Conservation (phyloP, 2,113 vertebrate genomes). For the Platysternon megacephalum region DNA sequence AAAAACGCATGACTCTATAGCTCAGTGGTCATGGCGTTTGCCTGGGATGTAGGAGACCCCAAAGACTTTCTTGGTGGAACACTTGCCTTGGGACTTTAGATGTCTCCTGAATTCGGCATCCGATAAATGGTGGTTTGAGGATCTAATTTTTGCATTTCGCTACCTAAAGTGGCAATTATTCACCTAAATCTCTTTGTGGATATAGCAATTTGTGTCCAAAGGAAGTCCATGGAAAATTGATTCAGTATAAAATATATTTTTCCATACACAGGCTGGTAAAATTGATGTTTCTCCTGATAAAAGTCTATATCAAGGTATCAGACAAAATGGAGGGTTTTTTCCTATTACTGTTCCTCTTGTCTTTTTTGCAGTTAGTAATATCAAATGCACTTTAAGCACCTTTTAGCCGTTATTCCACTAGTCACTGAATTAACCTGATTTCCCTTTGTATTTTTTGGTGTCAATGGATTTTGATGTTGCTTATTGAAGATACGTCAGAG, state of each 20-base stretch:
- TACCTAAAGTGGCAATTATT: not conserved
- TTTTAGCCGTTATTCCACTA: not conserved
- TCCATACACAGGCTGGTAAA: accelerated
- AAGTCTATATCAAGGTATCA: not conserved
- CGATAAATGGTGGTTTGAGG: not conserved
- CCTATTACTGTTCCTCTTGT: not conserved
- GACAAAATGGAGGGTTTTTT: not conserved
- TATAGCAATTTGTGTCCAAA: not conserved
- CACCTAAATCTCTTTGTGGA: not conserved
- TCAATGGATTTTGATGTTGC: not conserved
- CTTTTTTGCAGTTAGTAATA: not conserved
- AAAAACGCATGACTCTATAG: not conserved
- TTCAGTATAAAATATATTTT: not conserved
- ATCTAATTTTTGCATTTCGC: not conserved
- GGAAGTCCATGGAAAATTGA: not conserved
- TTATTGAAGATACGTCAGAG: not conserved
- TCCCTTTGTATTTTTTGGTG: not conserved
- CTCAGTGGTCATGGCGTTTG: not conserved
- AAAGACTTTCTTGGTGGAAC: not conserved
- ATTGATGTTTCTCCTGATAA: not conserved
- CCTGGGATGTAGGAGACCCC: not conserved
- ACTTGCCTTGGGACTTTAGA: not conserved
- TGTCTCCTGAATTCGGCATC: not conserved
- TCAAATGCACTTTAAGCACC: not conserved
- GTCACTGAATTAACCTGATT: not conserved